phyloP scores from a whole-genome alignment of 92 coral and sea anemone genomes.

The Diadumene lineata region DNA sequence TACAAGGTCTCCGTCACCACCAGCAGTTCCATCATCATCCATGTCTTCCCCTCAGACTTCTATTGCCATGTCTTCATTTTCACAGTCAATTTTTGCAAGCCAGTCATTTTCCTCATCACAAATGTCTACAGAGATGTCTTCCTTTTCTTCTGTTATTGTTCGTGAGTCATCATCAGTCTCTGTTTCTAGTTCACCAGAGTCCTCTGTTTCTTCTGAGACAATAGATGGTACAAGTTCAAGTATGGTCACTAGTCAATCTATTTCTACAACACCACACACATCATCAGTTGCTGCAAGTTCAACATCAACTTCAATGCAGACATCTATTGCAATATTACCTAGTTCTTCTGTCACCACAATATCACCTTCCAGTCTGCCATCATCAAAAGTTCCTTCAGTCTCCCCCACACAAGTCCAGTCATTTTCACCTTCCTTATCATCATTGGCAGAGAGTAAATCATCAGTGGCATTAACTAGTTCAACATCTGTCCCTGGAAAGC shows the following conservation, averaged over 20 bases:
- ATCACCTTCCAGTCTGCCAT: background rate
- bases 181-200: background rate
- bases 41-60: background rate
- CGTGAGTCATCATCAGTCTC: background rate
- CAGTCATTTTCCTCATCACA: background rate
- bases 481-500: background rate
- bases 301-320: background rate
- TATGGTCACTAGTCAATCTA: background rate
- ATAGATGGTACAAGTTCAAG: background rate
- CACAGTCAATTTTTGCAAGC: background rate
- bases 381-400: background rate
- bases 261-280: background rate
- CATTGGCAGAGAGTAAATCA: background rate
- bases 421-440: background rate
- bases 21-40: background rate
- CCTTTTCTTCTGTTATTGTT: background rate
- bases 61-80: background rate
- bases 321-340: background rate
- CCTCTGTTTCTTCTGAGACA: background rate
- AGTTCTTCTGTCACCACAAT: background rate
- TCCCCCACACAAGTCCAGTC: background rate
- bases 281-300: conserved; percentile 1
- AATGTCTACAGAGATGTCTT: background rate
- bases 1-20: background rate
- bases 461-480: background rate